Percentiles rank a stretch among this genome's conserved stretches.
Evolutionary conservation across 1,140 invertebrate genomes (phyloP).

Genomic region (roundworm (Caenorhabditis elegans)): WBcel235 BX284606.5:13504001-13504500

Average conservation of each 20-base stretch:
- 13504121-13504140: constrained; percentile 13
- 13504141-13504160: background rate
- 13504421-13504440: constrained; percentile 32
- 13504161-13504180: background rate
- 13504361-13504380: background rate
- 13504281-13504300: background rate
- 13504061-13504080: constrained; percentile 9
- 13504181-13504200: constrained; percentile 9
- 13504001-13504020: background rate
- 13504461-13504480: constrained; percentile 5
- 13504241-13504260: background rate
- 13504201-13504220: constrained; percentile 30
- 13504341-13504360: too few relatives aligned
- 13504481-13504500: background rate
- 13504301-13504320: constrained; percentile 1
- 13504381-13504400: background rate
- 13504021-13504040: background rate
- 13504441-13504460: background rate
- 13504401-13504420: background rate
- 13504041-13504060: background rate
- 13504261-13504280: background rate
- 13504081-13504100: background rate
- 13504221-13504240: constrained; percentile 24
- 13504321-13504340: too few relatives aligned
- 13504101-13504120: background rate